phyloP scores from a whole-genome alignment of 2,888 invertebrate genomes.

The Drosophila histrio region DNA sequence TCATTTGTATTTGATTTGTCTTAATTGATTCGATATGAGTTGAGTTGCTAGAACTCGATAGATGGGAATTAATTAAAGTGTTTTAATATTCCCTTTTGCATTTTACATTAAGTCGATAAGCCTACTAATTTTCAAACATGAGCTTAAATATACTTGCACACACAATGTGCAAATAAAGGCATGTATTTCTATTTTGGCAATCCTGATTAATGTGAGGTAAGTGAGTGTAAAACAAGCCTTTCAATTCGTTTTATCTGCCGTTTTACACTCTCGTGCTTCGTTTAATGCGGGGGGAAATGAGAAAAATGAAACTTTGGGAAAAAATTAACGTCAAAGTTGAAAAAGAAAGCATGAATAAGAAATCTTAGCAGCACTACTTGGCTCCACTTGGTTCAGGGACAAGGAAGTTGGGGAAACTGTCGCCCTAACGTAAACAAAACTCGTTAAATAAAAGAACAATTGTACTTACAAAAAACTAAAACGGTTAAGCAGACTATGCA shows the following conservation, averaged over 20 bases:
- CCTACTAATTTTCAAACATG: neutral
- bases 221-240: conserved; percentile 48
- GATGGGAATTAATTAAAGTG: conserved; percentile 6
- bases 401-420: conserved; percentile 48
- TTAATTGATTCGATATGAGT: conserved; percentile 34
- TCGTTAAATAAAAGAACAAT: conserved; percentile 80
- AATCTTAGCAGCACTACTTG: conserved; percentile 61
- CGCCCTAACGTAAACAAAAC: conserved; percentile 74
- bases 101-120: neutral
- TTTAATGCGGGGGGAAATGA: conserved; percentile 23
- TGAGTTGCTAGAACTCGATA: too few relatives aligned
- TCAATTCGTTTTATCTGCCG: conserved; percentile 12
- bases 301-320: conserved; percentile 10
- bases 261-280: conserved; percentile 41
- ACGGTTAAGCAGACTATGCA: conserved; percentile 81
- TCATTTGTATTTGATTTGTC: conserved; percentile 44
- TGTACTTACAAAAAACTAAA: conserved; percentile 76
- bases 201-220: conserved; percentile 25
- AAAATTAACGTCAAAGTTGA: conserved; percentile 76
- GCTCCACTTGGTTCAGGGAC: conserved; percentile 19
- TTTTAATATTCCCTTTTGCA: neutral
- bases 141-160: neutral
- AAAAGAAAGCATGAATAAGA: conserved; percentile 70
- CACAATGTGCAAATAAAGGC: neutral
- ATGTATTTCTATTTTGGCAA: neutral